phyloP scores from a whole-genome alignment of 2,797 vertebrate genomes.

The Pteronotus mesoamericanus region DNA sequence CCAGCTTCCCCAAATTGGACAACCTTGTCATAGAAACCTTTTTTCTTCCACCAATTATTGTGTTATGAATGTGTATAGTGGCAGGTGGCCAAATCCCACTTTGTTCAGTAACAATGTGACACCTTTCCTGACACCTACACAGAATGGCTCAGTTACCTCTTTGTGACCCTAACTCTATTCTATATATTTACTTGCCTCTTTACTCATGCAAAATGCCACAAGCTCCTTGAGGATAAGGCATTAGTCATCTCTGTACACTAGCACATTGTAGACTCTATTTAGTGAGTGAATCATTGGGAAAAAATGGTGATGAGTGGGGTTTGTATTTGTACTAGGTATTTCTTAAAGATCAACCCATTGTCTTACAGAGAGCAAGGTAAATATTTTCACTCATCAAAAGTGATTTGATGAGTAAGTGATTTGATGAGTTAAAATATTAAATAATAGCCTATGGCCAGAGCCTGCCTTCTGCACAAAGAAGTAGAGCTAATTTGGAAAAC shows the following conservation, averaged over 20 bases:
- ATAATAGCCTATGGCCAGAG: not conserved
- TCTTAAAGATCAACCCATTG: constrained; percentile 12
- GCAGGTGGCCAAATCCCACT: not conserved
- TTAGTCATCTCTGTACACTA: not conserved
- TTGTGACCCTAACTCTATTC: not conserved
- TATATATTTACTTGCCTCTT: not conserved
- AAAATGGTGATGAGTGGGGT: not conserved
- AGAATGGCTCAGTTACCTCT: not conserved
- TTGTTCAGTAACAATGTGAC: not conserved
- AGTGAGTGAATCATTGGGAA: not conserved
- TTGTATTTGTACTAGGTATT: not conserved
- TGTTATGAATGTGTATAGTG: not conserved
- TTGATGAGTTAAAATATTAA: not conserved
- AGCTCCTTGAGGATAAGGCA: not conserved
- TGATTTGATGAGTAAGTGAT: not conserved
- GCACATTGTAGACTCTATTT: not conserved
- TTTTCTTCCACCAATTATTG: not conserved
- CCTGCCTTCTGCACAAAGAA: constrained; percentile 14
- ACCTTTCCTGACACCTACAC: not conserved
- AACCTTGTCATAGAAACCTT: not conserved
- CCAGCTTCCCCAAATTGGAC: not conserved
- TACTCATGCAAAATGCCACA: not conserved
- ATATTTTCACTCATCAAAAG: not conserved
- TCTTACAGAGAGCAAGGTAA: not conserved
- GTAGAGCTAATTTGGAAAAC: constrained; percentile 28